These are phyloP conservation scores for Laspeyria flexula DNA, from an alignment of 2,888 invertebrate species.

Conservation along the genomic window DNA sequence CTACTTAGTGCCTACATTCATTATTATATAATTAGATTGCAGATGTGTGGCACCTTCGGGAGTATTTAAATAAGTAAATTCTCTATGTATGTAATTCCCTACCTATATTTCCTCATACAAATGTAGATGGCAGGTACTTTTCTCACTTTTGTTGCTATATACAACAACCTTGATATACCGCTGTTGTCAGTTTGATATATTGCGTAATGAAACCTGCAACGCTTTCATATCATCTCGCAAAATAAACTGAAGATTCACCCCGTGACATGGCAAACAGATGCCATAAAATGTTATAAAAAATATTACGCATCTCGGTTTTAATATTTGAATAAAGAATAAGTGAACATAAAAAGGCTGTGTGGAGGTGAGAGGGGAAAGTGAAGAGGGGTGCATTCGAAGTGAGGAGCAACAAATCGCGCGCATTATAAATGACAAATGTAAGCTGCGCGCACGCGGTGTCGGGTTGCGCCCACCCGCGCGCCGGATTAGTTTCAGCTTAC, in stretches of 20 bases:
- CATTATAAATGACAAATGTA: slow-evolving; percentile 86
- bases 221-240: slow-evolving; percentile 27
- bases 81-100: too few relatives aligned
- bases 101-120: background rate
- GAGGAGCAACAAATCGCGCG: slow-evolving; percentile 85
- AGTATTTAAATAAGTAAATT: too few relatives aligned
- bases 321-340: slow-evolving; percentile 81
- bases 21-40: too few relatives aligned
- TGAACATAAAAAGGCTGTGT: slow-evolving; percentile 75
- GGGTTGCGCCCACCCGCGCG: slow-evolving; percentile 82
- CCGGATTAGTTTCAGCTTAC: slow-evolving; percentile 83
- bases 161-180: slow-evolving; percentile 24
- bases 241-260: slow-evolving; percentile 34
- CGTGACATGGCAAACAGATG: slow-evolving; percentile 59
- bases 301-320: slow-evolving; percentile 69
- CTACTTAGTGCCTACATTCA: too few relatives aligned
- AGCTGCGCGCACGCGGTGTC: slow-evolving; percentile 79
- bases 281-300: slow-evolving; percentile 74
- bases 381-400: slow-evolving; percentile 46
- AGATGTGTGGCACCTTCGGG: too few relatives aligned
- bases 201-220: slow-evolving; percentile 29
- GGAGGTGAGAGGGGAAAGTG: slow-evolving; percentile 24
- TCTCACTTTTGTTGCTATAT: slow-evolving; percentile 4
- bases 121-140: too few relatives aligned
- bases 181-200: slow-evolving; percentile 27